These are phyloP conservation scores for Netelia virgata DNA, from an alignment of 2,888 invertebrate genomes.

Conservation along the genomic window DNA sequence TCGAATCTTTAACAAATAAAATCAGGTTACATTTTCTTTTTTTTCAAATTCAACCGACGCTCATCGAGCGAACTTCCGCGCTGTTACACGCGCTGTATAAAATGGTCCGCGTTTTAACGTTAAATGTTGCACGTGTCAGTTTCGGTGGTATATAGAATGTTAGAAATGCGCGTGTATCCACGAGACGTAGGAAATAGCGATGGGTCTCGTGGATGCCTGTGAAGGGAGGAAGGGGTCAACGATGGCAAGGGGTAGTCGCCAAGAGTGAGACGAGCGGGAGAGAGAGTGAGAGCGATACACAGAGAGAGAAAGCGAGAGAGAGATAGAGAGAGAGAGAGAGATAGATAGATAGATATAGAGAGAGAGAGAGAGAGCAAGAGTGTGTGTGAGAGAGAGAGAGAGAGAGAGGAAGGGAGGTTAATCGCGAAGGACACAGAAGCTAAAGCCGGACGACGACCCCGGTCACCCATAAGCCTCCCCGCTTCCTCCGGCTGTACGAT, in stretches of 20 bases:
- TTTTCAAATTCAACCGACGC: too few relatives aligned
- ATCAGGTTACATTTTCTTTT: too few relatives aligned
- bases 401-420: slow-evolving; percentile 57
- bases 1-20: too few relatives aligned
- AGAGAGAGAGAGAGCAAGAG: slow-evolving; percentile 48
- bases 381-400: slow-evolving; percentile 25
- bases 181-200: slow-evolving; percentile 46
- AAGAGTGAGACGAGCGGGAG: slow-evolving; percentile 34
- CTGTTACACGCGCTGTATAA: too few relatives aligned
- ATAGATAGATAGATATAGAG: slow-evolving; percentile 71
- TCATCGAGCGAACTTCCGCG: too few relatives aligned
- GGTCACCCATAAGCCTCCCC: slow-evolving; percentile 76
- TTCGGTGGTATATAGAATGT: slow-evolving; percentile 43
- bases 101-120: neutral
- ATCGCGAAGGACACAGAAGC: slow-evolving; percentile 72
- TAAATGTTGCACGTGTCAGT: slow-evolving; percentile 28
- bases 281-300: slow-evolving; percentile 29
- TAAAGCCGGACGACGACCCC: slow-evolving; percentile 78
- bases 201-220: slow-evolving; percentile 48
- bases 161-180: slow-evolving; percentile 35
- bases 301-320: slow-evolving; percentile 33
- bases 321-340: slow-evolving; percentile 23
- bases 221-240: slow-evolving; percentile 35
- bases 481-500: slow-evolving; percentile 56
- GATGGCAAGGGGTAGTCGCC: slow-evolving; percentile 10